Conservation (phyloP, 1,140 invertebrate species). For the Caerostris darwini region DNA sequence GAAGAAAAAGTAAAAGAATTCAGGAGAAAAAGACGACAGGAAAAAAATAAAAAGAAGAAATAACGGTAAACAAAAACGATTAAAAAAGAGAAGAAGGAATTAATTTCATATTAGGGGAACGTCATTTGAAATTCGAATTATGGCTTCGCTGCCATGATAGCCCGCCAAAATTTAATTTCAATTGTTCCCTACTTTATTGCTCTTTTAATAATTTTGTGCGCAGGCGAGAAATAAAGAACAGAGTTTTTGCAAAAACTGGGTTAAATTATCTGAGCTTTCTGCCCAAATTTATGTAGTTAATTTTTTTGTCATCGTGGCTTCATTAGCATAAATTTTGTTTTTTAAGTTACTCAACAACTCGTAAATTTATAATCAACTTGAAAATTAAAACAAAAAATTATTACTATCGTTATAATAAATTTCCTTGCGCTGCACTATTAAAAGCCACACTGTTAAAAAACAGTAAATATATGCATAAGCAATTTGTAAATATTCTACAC, state of each 20-base stretch:
- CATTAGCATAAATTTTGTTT: neutral
- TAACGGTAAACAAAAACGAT: slow-evolving; percentile 68
- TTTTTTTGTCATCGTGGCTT: slow-evolving; percentile 1
- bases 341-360: neutral
- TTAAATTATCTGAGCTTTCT: slow-evolving; percentile 30
- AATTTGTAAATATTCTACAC: too few relatives aligned
- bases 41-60: neutral
- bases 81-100: slow-evolving; percentile 64
- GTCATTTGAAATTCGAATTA: slow-evolving; percentile 78
- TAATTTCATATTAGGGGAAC: slow-evolving; percentile 76
- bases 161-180: slow-evolving; percentile 74
- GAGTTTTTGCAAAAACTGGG: slow-evolving; percentile 19
- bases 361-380: neutral
- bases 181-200: slow-evolving; percentile 61
- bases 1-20: slow-evolving; percentile 45
- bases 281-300: slow-evolving; percentile 36
- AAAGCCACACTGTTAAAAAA: too few relatives aligned
- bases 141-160: slow-evolving; percentile 6
- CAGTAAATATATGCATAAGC: too few relatives aligned
- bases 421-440: too few relatives aligned
- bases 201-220: slow-evolving; percentile 38
- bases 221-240: slow-evolving; percentile 30
- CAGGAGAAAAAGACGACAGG: neutral
- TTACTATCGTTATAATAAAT: too few relatives aligned
- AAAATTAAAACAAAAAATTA: neutral